Base-by-base conservation (phyloP, 37 sponge, comb jelly and placozoan genomes). In the Aplysina aerophoba region DNA sequence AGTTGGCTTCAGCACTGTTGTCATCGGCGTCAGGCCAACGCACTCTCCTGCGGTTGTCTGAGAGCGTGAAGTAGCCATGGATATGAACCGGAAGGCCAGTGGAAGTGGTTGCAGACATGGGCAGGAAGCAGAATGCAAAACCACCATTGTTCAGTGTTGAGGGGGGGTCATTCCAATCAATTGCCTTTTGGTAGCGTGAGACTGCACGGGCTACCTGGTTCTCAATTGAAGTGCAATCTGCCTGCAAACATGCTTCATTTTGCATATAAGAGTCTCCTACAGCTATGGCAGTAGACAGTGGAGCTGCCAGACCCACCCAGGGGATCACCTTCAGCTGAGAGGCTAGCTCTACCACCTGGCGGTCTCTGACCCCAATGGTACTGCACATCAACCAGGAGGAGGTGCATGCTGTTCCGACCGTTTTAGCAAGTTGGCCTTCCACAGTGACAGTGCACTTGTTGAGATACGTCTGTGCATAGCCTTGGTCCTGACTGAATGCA, bases 11-110 rank as follows among this genome's bases (percentile, higher is more conserved):
- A 44, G 81, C 88, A 55, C 90, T 84, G 54, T 87, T 64, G 25
- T 91, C 89, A 64, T 95, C 96, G 67, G 61, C 59, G 15, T 79
- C 58, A 27, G 92, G 96, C 96, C 96, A 95, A 65, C 90, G 90
- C 14, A 95, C 85, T 78, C 84, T 88, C 3, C 92, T 83, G 15
- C 96, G 41, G 44, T 95, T 92, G 55, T 90, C 88, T 41, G 86
- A 58, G 4, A 95, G 90, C 38, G 89, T 61, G 62, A 95, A 95
- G 68, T 91, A 95, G 61, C 96, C 96, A 84, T 95, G 96, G 24
- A 95, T 59, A 36, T 90, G 85, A 66, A 92, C 88, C 17, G 96
- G 96, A n/a, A 89, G 75, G 25, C 78, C 78, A 41, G 78, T 75
- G 19, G 63, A 39, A 72, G 82, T 87, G 15, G 41, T 68, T 0